These are phyloP conservation scores for Platygyra sinensis DNA, from an alignment of 64 coral and sea anemone genomes.

Conservation along the genomic window DNA sequence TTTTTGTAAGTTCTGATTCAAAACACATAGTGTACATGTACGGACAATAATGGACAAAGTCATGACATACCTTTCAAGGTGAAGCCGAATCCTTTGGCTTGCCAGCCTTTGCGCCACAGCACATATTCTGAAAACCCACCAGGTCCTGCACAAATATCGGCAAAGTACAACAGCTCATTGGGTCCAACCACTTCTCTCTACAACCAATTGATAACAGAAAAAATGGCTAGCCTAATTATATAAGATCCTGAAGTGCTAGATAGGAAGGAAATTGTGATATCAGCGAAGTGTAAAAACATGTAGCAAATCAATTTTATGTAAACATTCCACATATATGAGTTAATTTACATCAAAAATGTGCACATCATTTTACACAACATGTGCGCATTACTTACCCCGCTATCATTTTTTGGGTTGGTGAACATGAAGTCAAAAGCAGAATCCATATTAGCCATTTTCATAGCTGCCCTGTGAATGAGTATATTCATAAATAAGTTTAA, in stretches of 20 bases:
- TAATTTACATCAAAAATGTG: too few relatives aligned
- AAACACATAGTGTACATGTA: background rate
- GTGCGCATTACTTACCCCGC: constrained; percentile 45
- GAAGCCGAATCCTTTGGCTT: constrained; percentile 92
- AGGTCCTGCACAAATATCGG: constrained; percentile 93
- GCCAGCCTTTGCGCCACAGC: constrained; percentile 88
- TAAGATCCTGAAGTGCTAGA: too few relatives aligned
- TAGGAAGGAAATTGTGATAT: too few relatives aligned
- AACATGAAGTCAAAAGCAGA: constrained; percentile 99
- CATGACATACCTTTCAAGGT: constrained; percentile 82
- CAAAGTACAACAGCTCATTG: constrained; percentile 90
- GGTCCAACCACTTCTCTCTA: constrained; percentile 80
- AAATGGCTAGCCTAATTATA: too few relatives aligned
- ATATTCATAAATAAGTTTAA: background rate
- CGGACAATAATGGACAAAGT: too few relatives aligned
- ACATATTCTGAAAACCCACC: constrained; percentile 97
- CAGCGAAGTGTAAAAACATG: too few relatives aligned
- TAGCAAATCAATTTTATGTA: too few relatives aligned
- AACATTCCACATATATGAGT: too few relatives aligned
- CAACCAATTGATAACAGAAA: background rate
- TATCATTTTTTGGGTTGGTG: constrained; percentile 80
- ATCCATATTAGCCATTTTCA: constrained; percentile 99
- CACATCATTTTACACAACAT: too few relatives aligned
- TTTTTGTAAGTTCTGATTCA: background rate
- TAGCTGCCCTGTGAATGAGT: constrained; percentile 72